Conservation (phyloP, 2,797 vertebrate species). For the Heteromormyrus szaboi region DNA sequence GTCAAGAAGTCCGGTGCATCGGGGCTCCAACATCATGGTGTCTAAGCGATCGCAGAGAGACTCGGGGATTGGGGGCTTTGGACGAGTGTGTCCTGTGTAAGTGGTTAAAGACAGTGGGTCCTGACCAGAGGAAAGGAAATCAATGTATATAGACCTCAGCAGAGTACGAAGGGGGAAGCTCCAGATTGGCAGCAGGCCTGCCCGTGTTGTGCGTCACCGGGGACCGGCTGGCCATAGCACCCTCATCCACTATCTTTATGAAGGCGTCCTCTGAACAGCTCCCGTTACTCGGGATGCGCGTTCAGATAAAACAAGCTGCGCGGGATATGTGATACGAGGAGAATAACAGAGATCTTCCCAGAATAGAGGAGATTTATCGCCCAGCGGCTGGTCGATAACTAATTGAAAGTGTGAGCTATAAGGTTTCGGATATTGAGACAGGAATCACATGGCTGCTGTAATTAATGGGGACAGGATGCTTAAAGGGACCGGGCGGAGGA, state of each 20-base stretch:
- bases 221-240: neutral
- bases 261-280: neutral
- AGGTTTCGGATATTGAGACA: neutral
- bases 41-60: neutral
- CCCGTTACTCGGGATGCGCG: neutral
- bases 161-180: neutral
- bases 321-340: neutral
- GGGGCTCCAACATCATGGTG: neutral
- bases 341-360: neutral
- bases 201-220: neutral
- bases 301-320: neutral
- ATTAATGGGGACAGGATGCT: neutral
- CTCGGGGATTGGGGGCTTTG: neutral
- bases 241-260: neutral
- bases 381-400: neutral
- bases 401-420: slow-evolving; percentile 6
- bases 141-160: neutral
- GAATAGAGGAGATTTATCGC: neutral
- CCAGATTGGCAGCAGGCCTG: neutral
- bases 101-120: slow-evolving; percentile 5
- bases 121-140: neutral
- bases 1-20: neutral
- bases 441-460: neutral
- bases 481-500: neutral
- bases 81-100: neutral